Base-by-base conservation (phyloP, 2,113 vertebrate genomes). In the Steatornis caripensis region DNA sequence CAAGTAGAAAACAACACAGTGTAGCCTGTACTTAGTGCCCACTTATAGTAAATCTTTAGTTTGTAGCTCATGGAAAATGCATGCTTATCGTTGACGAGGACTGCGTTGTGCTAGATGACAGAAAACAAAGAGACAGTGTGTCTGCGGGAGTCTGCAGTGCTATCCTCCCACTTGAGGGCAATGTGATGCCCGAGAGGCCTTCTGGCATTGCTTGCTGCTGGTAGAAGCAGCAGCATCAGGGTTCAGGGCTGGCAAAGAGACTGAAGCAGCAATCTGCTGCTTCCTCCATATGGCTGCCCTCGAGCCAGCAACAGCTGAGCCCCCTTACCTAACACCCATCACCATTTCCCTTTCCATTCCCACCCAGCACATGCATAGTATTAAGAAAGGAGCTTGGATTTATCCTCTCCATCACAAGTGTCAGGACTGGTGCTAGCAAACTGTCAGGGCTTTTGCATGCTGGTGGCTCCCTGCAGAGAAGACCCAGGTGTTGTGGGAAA, bases 61-160 rank as follows among this genome's bases (percentile, higher is more conserved):
- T 24, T 0, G 0, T 14, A 69, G 55, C 36, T 79, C 17, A 9
- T 2, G 34, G 18, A 66, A 58, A 70, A 62, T 1, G 0, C 1
- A 17, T 1, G 1, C 54, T 39, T 53, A 8, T 3, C 45, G 30
- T 43, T 69, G 85, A 46, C 2, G 1, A 91, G 32, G 64, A 51
- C 46, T 80, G 30, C 2, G 0, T 7, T 72, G 36, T 43, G 29
- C 11, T 43, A 2, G 2, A 16, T 29, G 30, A 49, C 61, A 75
- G 78, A 70, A 82, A 75, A 49, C 19, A 45, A n/a, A 57, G 39
- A 36, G 18, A 6, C 13, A 17, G 7, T 0, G 2, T 34, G 24
- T n/a, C 27, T 69, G 30, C 26, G 51, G 53, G 19, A 54, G 16
- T 45, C 19, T 76, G 16, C 26, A 72, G 57, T 13, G 24, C 24